Evolutionary conservation across 1,140 invertebrate genomes (phyloP), one percentile per base, ranked within the genome.

Genomic region (Drosophila kurseongensis): DNA sequence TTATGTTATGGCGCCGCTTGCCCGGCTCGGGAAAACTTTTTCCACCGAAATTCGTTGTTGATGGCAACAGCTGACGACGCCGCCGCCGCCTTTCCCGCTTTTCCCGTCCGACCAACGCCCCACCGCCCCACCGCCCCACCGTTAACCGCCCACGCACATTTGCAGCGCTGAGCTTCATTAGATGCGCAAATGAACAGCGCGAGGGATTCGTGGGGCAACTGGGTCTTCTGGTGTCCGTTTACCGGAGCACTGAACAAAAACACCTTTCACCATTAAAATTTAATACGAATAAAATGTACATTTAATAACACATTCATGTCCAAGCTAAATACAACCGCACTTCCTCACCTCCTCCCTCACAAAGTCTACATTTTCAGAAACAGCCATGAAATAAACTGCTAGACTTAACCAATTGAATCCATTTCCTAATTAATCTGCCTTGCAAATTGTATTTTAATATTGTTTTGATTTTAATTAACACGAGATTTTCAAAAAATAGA

Each of bases 61-160:
- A 51, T 35, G 65, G 63, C 52, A 59, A 68, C 62, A 50, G 60
- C 54, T 50, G 61, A 47, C 47, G 66, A 18, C 65, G 61, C 10
- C 27, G 38, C 50, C 61, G 54, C 40, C 55, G 14, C 5, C 18
- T 47, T 27, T 13, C 45, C 27, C 29, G 29, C 23, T 48, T 45
- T 50, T 72, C 76, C 77, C 18, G 8, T 4, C 5, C 29, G 29
- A 7, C 29, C 29, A 8, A 23, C 23, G 3, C 76, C 76, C 72
- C 14, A 8, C 0, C 29, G 29, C 8, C 29, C 7, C 6, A 8
- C 29, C 29, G 29, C 66, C 18, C 81, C 61, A 59, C 76, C 73
- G 61, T 84, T 76, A 84, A 84, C 80, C 80, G 72, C 81, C 81
- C 81, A 85, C 81, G 81, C 81, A 84, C 81, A 84, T 85, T 84